Evolutionary conservation across 2,113 vertebrate genomes (phyloP), one percentile per base, ranked within the genome.

Genomic region (Rhabdornis inornatus): DNA sequence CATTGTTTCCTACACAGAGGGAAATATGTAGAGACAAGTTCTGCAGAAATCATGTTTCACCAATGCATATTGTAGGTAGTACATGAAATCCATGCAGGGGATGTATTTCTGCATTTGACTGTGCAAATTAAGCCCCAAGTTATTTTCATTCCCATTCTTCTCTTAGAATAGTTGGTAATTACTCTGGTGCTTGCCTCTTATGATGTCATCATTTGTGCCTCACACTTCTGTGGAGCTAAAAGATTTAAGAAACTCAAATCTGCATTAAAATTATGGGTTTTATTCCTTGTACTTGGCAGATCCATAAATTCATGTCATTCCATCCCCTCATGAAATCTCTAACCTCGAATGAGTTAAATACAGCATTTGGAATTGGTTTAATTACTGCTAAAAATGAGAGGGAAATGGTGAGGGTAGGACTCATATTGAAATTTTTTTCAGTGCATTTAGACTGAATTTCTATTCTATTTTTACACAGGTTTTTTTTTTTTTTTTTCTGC

Each of bases 381-480:
- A 94, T 92, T 96, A 59, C 39, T 60, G 19, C 42, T 77, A 69
- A 83, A 95, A 80, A 37, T 11, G 30, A 60, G 20, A 25, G 13
- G 6, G 59, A 90, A 94, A 78, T 16, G 37, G 39, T 90, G 65
- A 93, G 50, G 7, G 19, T 23, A 91, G 13, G 69, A 15, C 63
- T 87, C 47, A 31, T 6, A 3, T 44, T 85, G 55, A 94, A 90
- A 1, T 61, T 84, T 85, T 85, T 89, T 91, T 83, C 79, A 61
- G 30, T 91, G 45, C 66, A 87, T 95, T 96, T 74, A 94, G 83
- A 77, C 35, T 82, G 59, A 91, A 68, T 90, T 90, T 81, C 28
- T 90, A 25, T 74, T 83, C 87, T 95, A 94, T 90, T 91, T 96
- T 96, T 95, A 87, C 19, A 66, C 49, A 75, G 13, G 1, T 63